Conservation (phyloP, 2,888 invertebrate genomes). For the Morpho helenor region DNA sequence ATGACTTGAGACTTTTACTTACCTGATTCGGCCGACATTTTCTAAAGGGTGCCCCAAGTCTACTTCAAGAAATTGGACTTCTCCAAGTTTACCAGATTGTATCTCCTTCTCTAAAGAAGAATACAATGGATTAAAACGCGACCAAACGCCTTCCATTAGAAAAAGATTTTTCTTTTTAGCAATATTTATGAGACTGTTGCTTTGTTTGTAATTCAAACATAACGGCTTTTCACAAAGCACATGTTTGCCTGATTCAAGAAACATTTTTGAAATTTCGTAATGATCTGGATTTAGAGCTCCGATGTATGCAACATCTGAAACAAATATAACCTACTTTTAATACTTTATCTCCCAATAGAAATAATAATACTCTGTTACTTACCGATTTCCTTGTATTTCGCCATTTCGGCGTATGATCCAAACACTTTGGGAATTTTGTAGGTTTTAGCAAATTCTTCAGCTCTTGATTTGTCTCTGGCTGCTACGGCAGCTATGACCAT, state of each 20-base stretch:
- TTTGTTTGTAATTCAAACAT: constrained; percentile 87
- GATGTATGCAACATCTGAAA: constrained; percentile 90
- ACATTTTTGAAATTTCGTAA: constrained; percentile 82
- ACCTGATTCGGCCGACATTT: constrained; percentile 48
- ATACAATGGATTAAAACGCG: constrained; percentile 89
- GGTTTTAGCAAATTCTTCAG: constrained; percentile 85
- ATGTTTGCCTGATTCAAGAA: constrained; percentile 90
- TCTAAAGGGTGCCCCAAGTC: constrained; percentile 83
- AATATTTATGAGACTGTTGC: constrained; percentile 81
- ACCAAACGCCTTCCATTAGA: constrained; percentile 94
- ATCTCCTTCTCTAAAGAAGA: constrained; percentile 83
- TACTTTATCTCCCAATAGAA: too few species aligned
- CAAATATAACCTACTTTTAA: constrained; percentile 12
- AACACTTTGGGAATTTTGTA: constrained; percentile 85
- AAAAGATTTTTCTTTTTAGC: constrained; percentile 87
- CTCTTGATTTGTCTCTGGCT: constrained; percentile 83
- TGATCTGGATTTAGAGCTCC: constrained; percentile 88
- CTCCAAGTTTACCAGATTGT: constrained; percentile 82
- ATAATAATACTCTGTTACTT: constrained; percentile 30
- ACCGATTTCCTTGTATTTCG: constrained; percentile 86
- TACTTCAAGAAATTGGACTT: constrained; percentile 81
- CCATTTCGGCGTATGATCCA: constrained; percentile 86
- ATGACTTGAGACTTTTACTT: constrained; percentile 19
- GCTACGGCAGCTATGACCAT: constrained; percentile 87
- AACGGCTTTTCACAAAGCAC: constrained; percentile 95